Percentiles rank a stretch among this genome's conserved stretches.
These are phyloP conservation scores for Papilio elwesi DNA, from an alignment of 2,888 invertebrate genomes.

Conservation along the genomic window DNA sequence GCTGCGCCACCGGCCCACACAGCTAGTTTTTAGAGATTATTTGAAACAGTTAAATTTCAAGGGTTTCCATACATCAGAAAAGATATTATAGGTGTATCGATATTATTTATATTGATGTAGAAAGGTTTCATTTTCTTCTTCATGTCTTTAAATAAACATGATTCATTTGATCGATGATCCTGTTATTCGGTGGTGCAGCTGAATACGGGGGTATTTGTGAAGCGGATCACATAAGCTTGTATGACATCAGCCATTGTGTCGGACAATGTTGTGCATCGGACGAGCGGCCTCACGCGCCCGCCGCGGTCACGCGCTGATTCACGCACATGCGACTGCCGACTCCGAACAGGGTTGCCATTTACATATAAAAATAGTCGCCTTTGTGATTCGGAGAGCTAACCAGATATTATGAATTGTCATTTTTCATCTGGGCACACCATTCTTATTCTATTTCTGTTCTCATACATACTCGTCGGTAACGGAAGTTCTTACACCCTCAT, in stretches of 20 bases:
- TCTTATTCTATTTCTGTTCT: too few species aligned
- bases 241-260: slow-evolving; percentile 76
- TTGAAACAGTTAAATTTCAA: neutral
- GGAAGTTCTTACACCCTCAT: too few species aligned
- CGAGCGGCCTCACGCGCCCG: slow-evolving; percentile 56
- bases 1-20: too few species aligned
- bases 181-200: slow-evolving; percentile 37
- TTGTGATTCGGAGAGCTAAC: too few species aligned
- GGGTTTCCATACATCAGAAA: neutral
- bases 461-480: too few species aligned
- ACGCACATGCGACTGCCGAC: slow-evolving; percentile 45
- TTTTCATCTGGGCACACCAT: too few species aligned
- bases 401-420: too few species aligned
- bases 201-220: slow-evolving; percentile 52
- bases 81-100: neutral
- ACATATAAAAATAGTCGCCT: neutral
- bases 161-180: slow-evolving; percentile 38
- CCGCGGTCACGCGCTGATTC: slow-evolving; percentile 74
- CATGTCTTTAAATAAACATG: slow-evolving; percentile 11
- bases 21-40: too few species aligned
- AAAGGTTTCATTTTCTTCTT: neutral
- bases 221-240: slow-evolving; percentile 60
- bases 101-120: neutral
- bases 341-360: slow-evolving; percentile 47
- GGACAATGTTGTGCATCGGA: slow-evolving; percentile 58